Base-by-base conservation (phyloP, 2,797 vertebrate genomes). In the Sebastes ruberrimus region DNA sequence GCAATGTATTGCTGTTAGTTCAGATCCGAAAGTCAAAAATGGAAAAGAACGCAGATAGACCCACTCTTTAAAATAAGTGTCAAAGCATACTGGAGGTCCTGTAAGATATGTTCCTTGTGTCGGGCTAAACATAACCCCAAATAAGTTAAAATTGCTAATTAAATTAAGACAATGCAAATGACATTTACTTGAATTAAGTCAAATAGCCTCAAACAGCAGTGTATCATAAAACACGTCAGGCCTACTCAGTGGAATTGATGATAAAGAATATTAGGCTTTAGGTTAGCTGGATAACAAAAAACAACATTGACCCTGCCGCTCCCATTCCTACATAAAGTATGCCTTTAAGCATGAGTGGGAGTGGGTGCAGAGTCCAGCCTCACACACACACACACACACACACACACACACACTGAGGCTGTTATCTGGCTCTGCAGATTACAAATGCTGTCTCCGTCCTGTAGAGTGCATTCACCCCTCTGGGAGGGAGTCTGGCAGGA, bases 381-480 rank as follows among this genome's bases (percentile, higher is more conserved):
- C 38, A 78, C 53, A 76, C 38, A 78, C 53, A 76, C 84, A 11
- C 33, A 11, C 33, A 1, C 33, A 32, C 80, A 76, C 61, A 64
- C 59, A 64, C 75, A 66, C 68, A 63, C 59, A 71, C 68, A 57
- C 72, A 59, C 60, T 52, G 20, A n/a, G 35, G 35, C 68, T 85
- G 80, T 85, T 90, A 87, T 91, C 78, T 83, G 56, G 68, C 71
- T 16, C 59, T 73, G 82, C 80, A 87, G 81, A 90, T 78, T 80
- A 80, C 8, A 33, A 65, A 57, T 32, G 69, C 81, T 65, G 81
- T 86, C 49, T 68, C 77, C 63, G 70, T 85, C 80, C 89, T 81
- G 62, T 5, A n/a, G 73, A 78, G 76, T 70, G 69, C 20, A 5
- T 83, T 77, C 71, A 62, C 66, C 87, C 87, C 80, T 81, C 74